Conservation (phyloP, 1,140 invertebrate species). For the Lepidostoma basale region DNA sequence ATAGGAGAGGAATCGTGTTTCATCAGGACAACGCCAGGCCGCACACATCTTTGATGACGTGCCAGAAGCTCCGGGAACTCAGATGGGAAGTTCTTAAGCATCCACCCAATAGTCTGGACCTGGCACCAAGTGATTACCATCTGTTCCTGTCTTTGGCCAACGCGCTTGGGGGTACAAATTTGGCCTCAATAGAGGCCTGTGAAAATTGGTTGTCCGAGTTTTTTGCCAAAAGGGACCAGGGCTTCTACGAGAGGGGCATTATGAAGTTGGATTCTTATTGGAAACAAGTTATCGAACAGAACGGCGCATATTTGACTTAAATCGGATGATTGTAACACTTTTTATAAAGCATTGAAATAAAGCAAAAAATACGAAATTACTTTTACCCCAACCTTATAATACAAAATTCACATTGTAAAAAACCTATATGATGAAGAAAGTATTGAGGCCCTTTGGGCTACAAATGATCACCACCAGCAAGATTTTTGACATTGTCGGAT, state of each 20-base stretch:
- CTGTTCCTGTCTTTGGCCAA: constrained; percentile 2
- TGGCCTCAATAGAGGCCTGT: constrained; percentile 1
- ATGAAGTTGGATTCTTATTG: constrained; percentile 5
- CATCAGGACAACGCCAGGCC: constrained; percentile 6
- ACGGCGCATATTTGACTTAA: constrained; percentile 11
- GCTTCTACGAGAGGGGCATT: constrained; percentile 3
- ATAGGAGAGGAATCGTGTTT: constrained; percentile 11
- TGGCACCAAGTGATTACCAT: neutral
- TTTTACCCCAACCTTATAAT: no score
- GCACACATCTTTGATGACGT: constrained; percentile 6
- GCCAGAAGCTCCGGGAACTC: constrained; percentile 2
- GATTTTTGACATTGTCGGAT: no score
- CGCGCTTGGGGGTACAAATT: constrained; percentile 7
- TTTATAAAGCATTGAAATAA: no score
- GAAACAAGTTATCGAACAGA: constrained; percentile 9
- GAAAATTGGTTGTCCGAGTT: constrained; percentile 11
- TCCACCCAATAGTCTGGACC: neutral
- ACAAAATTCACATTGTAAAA: no score
- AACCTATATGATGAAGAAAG: no score
- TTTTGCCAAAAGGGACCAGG: constrained; percentile 5
- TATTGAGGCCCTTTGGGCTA: no score
- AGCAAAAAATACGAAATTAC: no score
- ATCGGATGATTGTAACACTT: constrained; percentile 16
- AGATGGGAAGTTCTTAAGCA: constrained; percentile 3
- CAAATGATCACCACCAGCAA: no score